Conservation (phyloP, 2,797 vertebrate species). For the Myotis myotis region DNA sequence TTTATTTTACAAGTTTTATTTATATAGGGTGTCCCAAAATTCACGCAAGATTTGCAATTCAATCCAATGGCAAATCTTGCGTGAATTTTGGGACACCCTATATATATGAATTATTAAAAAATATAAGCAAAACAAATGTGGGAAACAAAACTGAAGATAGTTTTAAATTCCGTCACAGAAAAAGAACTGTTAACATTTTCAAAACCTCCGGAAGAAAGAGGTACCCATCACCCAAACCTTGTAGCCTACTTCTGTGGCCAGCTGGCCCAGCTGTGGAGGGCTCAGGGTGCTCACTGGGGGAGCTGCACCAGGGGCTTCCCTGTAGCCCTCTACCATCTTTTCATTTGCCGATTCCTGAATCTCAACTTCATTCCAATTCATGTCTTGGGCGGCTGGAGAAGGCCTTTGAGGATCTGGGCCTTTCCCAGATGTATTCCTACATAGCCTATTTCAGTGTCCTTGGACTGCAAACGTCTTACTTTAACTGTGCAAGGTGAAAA, state of each 20-base stretch:
- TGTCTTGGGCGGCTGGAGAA: not conserved
- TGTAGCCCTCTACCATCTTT: not conserved
- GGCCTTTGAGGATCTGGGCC: not conserved
- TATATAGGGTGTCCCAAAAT: too few species aligned
- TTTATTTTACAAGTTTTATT: not conserved
- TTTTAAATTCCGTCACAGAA: not conserved
- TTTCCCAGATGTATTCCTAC: not conserved
- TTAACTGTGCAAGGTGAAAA: not conserved
- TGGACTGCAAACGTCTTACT: not conserved
- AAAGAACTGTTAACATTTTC: not conserved
- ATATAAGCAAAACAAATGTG: not conserved
- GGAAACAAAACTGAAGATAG: not conserved
- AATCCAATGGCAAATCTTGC: too few species aligned
- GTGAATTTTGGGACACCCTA: too few species aligned
- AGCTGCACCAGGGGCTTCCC: too few species aligned
- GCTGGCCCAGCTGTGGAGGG: fast-evolving
- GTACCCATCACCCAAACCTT: not conserved
- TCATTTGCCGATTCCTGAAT: too few species aligned
- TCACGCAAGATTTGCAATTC: too few species aligned
- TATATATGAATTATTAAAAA: not conserved
- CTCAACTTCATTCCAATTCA: not conserved
- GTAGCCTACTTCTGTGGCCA: not conserved
- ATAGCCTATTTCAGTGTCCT: not conserved
- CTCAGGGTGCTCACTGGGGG: not conserved
- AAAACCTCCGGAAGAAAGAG: not conserved